phyloP scores from a whole-genome alignment of 2,113 vertebrate species.

The Spea multiplicata region DNA sequence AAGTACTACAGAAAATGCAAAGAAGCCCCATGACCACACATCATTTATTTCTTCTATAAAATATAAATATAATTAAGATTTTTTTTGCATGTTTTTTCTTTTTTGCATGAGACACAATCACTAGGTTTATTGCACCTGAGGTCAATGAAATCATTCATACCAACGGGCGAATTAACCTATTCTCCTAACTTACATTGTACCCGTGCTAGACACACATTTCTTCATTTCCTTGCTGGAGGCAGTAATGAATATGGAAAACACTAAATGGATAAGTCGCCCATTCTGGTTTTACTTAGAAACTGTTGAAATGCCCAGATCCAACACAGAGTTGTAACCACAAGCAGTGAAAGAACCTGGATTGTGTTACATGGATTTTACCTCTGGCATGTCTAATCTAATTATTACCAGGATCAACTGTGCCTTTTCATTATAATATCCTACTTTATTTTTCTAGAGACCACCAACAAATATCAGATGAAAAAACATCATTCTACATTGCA shows the following conservation, averaged over 20 bases:
- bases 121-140: too few relatives aligned
- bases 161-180: slow-evolving; percentile 4
- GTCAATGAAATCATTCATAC: not conserved
- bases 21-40: too few relatives aligned
- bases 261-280: not conserved
- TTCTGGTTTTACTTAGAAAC: slow-evolving; percentile 10
- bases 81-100: too few relatives aligned
- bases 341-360: slow-evolving; percentile 5
- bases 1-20: too few relatives aligned
- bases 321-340: slow-evolving; percentile 11
- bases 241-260: slow-evolving; percentile 1
- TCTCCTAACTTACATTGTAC: not conserved
- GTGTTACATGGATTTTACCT: slow-evolving; percentile 19
- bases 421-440: not conserved
- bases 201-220: not conserved
- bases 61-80: too few relatives aligned
- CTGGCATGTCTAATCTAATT: slow-evolving; percentile 10
- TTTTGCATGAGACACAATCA: too few relatives aligned
- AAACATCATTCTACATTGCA: too few relatives aligned
- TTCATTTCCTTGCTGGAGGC: slow-evolving; percentile 4
- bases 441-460: slow-evolving; percentile 2
- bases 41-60: too few relatives aligned
- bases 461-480: not conserved
- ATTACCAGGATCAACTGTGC: slow-evolving; percentile 5
- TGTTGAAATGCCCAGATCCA: not conserved